Evolutionary conservation across 2,888 invertebrate species (phyloP).

Genomic region (Sinelater perroti): DNA sequence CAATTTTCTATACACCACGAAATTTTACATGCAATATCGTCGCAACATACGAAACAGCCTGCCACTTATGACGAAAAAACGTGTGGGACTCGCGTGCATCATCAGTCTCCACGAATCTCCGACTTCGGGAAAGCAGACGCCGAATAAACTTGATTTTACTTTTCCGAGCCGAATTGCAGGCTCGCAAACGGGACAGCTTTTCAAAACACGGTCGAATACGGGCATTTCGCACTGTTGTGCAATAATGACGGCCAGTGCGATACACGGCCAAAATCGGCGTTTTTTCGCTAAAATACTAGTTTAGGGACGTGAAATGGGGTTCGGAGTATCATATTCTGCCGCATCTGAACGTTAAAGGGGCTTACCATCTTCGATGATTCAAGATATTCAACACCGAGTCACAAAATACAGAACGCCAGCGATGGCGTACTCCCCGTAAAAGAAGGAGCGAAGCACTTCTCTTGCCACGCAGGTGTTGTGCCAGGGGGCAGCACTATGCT

Average conservation of each 20-base stretch:
- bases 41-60: too few relatives aligned
- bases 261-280: background rate
- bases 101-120: too few relatives aligned
- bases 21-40: too few relatives aligned
- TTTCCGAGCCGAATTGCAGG: too few relatives aligned
- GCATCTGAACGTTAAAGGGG: conserved; percentile 47
- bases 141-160: too few relatives aligned
- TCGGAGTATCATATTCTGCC: conserved; percentile 4
- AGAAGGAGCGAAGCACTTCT: conserved; percentile 54
- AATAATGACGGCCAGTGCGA: conserved; percentile 47
- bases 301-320: conserved; percentile 1
- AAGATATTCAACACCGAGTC: conserved; percentile 75
- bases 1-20: too few relatives aligned
- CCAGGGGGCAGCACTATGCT: conserved; percentile 17
- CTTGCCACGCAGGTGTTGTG: conserved; percentile 44
- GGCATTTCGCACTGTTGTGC: conserved; percentile 58
- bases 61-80: too few relatives aligned
- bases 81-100: too few relatives aligned
- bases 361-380: conserved; percentile 86
- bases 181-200: too few relatives aligned
- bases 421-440: conserved; percentile 88
- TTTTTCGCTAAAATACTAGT: conserved; percentile 22
- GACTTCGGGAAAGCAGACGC: too few relatives aligned
- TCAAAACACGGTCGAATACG: conserved; percentile 35
- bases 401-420: conserved; percentile 84